Evolutionary conservation across 2,113 vertebrate genomes (phyloP).

Genomic region (Columba janthina): DNA sequence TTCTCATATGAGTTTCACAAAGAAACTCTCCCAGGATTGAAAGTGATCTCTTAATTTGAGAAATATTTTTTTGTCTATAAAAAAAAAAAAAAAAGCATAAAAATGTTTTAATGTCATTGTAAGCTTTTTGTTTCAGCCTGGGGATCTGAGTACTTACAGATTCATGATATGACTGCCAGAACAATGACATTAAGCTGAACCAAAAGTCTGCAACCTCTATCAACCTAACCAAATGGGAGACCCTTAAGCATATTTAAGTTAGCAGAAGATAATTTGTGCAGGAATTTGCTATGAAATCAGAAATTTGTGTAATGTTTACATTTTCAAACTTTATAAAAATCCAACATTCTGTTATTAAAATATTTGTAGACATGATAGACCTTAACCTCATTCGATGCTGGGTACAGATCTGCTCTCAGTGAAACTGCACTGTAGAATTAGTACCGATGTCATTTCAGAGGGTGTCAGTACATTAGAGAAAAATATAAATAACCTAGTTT

Average conservation of each 20-base stretch:
- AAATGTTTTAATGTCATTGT: conserved; percentile 20
- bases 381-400: background rate
- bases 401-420: background rate
- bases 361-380: background rate
- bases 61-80: conserved; percentile 18
- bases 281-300: background rate
- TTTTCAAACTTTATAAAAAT: conserved; percentile 19
- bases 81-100: conserved; percentile 51
- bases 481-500: background rate
- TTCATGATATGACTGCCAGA: background rate
- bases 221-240: background rate
- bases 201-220: background rate
- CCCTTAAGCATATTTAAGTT: background rate
- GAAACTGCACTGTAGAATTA: background rate
- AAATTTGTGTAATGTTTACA: background rate
- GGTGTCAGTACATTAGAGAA: background rate
- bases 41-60: conserved; percentile 59
- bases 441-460: background rate
- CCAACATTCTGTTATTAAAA: background rate
- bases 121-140: background rate
- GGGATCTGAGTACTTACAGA: background rate
- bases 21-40: conserved; percentile 31
- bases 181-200: background rate
- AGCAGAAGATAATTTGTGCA: background rate
- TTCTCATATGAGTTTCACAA: conserved; percentile 43